Evolutionary conservation across 1,140 invertebrate genomes (phyloP), one percentile per base, ranked within the genome.

Genomic region (Galendromus occidentalis): DNA sequence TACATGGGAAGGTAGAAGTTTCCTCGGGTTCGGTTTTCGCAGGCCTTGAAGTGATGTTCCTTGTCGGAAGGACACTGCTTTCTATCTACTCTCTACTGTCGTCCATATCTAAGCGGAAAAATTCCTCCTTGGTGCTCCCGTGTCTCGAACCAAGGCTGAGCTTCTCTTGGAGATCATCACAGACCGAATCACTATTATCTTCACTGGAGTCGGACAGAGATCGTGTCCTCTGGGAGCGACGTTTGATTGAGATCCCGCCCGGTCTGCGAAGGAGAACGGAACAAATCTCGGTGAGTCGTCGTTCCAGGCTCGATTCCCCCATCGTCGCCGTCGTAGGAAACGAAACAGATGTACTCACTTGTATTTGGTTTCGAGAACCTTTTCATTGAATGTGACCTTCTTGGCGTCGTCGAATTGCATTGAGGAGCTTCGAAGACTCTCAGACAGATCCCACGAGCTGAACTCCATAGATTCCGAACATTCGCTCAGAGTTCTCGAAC

Each of bases 201-300:
- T 59, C 51, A 14, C 25, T 29, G 25, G 51, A 59, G 22, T 59
- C 51, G 6, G 51, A 59, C 33, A 59, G 22, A 17, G 51, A 59
- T 25, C 51, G 25, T 17, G 51, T 59, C 14, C 51, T 25, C 22
- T 59, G 51, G 25, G 51, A 29, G 17, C 51, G 51, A 20, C 51
- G 51, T 59, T 59, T 59, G 14, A 59, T 59, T 59, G 51, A 59
- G 14, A 59, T 59, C 33, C 51, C 51, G n/a, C 33, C 51, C 25
- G 51, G 51, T 59, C 51, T 59, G 14, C 18, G 33, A 59, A 59
- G 1, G 33, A 14, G 25, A 59, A 14, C n/a, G 25, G 9, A 28
- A n/a, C n/a, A n/a, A n/a, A n/a, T n/a, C n/a, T 47, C 45, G 18
- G 28, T 47, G 28, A 47, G 14, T n/a, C n/a, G n/a, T n/a, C n/a